Evolutionary conservation across 2,797 vertebrate genomes (phyloP), one percentile per base, ranked within the genome.

Genomic region (Allobates femoralis): DNA sequence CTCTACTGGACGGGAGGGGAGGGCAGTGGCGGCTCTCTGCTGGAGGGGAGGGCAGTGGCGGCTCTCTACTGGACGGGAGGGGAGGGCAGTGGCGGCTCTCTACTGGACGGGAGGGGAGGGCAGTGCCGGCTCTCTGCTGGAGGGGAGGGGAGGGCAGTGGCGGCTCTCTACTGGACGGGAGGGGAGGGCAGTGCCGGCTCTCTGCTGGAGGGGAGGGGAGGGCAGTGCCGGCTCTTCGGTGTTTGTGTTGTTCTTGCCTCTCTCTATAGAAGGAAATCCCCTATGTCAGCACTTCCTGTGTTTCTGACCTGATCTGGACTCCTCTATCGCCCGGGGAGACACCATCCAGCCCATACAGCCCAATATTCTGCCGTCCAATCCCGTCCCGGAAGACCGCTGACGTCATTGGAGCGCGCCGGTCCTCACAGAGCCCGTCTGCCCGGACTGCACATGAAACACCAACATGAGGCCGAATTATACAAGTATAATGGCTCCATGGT

Each of bases 281-380:
- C 77, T 32, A 34, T 32, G 3, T 77, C 30, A 84, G 58, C 66
- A 66, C 83, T 77, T 77, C 83, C 83, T 84, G 83, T 75, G n/a
- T n/a, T 58, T 53, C 85, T 86, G 85, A 86, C 79, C 85, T 77
- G 85, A 62, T 82, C 28, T 55, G n/a, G 15, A 55, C 60, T 74
- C 14, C 85, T 62, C 58, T 77, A 66, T 50, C 46, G 71, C 30
- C 85, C 80, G 85, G 30, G 81, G 73, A 64, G 67, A 62, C 75
- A 79, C 85, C 67, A 50, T 82, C 79, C 78, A 81, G 7, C 56
- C 23, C 75, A 55, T 18, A 32, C 28, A 56, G 19, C 50, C 32
- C 75, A 28, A 10, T 19, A 21, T 5, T 6, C 26, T 5, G 15
- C 23, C 8, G 55, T n/a, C 32, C 53, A 79, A 74, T 74, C 71